These are phyloP conservation scores for Knipowitschia caucasica DNA, from an alignment of 2,797 vertebrate genomes.

Conservation along the genomic window DNA sequence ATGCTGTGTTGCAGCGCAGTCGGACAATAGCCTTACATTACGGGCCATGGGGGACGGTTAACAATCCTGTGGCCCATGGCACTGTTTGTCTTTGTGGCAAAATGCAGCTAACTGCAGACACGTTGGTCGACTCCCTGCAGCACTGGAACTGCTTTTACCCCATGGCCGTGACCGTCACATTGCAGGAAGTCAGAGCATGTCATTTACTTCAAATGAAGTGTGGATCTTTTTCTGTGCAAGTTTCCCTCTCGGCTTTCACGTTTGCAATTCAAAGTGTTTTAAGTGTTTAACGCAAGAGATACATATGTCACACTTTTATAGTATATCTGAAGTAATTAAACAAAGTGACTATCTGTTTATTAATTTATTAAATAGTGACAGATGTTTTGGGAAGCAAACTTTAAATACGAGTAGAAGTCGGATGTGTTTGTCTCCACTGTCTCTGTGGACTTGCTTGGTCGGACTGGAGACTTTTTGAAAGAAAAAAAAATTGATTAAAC, in stretches of 20 bases:
- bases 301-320: too few relatives aligned
- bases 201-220: not conserved
- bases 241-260: not conserved
- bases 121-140: constrained; percentile 29
- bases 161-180: constrained; percentile 4
- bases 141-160: constrained; percentile 27
- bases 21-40: constrained; percentile 53
- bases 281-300: too few relatives aligned
- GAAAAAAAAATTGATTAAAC: too few relatives aligned
- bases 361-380: too few relatives aligned
- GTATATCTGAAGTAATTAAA: too few relatives aligned
- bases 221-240: not conserved
- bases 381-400: too few relatives aligned
- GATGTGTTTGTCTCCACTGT: too few relatives aligned
- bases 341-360: too few relatives aligned
- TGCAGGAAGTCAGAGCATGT: constrained; percentile 5
- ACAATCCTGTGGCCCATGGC: constrained; percentile 52
- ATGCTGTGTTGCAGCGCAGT: constrained; percentile 34
- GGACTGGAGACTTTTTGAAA: too few relatives aligned
- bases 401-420: too few relatives aligned
- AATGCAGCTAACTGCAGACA: constrained; percentile 40
- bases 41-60: constrained; percentile 47
- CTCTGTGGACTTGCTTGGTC: too few relatives aligned
- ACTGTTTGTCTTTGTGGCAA: constrained; percentile 29
- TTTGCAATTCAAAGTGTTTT: too few relatives aligned